phyloP scores from a whole-genome alignment of 1,140 invertebrate species.

The Tetraneura akinire region DNA sequence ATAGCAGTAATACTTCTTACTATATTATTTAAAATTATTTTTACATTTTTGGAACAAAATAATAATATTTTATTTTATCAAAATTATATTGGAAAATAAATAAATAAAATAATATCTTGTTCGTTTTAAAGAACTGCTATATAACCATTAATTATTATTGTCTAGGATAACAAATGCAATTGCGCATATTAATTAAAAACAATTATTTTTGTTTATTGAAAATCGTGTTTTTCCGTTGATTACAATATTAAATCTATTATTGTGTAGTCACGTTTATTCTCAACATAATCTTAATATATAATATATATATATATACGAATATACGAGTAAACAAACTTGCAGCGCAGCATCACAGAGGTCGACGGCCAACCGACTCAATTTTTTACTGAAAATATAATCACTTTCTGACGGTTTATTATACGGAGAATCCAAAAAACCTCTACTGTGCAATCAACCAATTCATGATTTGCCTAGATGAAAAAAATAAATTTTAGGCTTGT shows the following conservation, averaged over 20 bases:
- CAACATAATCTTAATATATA: too few species aligned
- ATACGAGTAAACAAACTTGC: background rate
- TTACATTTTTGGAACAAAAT: too few species aligned
- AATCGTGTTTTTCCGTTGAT: conserved; percentile 17
- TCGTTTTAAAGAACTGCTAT: too few species aligned
- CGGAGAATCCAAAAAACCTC: conserved; percentile 1
- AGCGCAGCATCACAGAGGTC: background rate
- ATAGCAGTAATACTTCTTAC: too few species aligned
- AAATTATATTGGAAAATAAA: too few species aligned
- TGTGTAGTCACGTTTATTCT: background rate
- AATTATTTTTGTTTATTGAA: background rate
- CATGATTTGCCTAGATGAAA: background rate
- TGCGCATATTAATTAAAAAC: background rate
- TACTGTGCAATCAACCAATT: conserved; percentile 20
- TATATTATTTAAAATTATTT: too few species aligned
- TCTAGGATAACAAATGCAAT: background rate
- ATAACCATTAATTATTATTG: background rate
- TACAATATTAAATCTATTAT: conserved; percentile 18
- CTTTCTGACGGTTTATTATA: conserved; percentile 19
- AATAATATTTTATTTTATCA: too few species aligned
- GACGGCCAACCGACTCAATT: background rate
- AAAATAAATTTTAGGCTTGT: background rate
- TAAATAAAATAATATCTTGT: too few species aligned
- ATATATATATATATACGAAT: too few species aligned
- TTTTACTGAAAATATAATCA: conserved; percentile 26